Evolutionary conservation across 2,888 invertebrate species (phyloP).

Genomic region (Lasioglossum morio): DNA sequence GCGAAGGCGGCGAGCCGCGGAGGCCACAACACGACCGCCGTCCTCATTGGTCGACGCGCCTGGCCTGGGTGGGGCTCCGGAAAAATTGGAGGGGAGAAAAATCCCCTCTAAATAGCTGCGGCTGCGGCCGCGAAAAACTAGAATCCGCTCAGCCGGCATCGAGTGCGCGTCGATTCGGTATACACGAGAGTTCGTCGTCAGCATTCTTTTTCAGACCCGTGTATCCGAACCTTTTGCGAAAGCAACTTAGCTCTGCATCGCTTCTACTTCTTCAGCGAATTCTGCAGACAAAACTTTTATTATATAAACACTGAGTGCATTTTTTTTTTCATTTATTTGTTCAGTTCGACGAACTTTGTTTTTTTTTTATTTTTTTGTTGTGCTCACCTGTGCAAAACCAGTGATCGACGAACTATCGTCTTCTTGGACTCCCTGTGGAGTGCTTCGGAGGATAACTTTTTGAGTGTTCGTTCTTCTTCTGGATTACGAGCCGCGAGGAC

Average conservation of each 20-base stretch:
- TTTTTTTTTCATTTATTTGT: neutral
- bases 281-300: neutral
- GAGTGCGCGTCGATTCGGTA: constrained; percentile 73
- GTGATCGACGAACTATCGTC: neutral
- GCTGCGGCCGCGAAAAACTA: constrained; percentile 83
- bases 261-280: neutral
- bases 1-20: constrained; percentile 84
- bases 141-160: constrained; percentile 84
- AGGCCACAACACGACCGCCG: constrained; percentile 85
- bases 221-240: neutral
- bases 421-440: too few species aligned
- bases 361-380: neutral
- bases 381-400: neutral
- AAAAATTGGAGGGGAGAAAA: constrained; percentile 84
- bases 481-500: neutral
- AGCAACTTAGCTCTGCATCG: neutral
- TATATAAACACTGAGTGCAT: neutral
- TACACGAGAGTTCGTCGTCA: neutral
- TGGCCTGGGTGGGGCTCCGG: constrained; percentile 83
- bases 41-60: constrained; percentile 83
- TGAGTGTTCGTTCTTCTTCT: neutral
- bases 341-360: neutral
- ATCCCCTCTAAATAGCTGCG: constrained; percentile 84
- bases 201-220: neutral
- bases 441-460: neutral